Evolutionary conservation across 2,113 vertebrate species (phyloP), one percentile per base, ranked within the genome.

Genomic region (Brachypodius melanocephalos): DNA sequence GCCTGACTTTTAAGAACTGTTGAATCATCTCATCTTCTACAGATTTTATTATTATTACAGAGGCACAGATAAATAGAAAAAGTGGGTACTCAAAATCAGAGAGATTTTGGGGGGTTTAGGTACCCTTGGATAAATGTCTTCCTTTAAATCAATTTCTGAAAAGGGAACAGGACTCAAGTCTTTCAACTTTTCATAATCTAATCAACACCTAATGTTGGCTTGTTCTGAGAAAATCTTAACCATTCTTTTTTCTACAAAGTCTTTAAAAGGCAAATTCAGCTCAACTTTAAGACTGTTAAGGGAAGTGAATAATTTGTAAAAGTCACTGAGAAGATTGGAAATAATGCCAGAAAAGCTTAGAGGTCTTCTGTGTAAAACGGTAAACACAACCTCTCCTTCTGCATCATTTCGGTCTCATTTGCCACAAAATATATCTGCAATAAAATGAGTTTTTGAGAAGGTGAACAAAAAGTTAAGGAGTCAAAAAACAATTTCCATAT

Each of bases 391-490:
- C 65, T 75, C 65, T 89, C 34, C 38, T 89, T 42, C 77, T 68
- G 28, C 42, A 76, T 72, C 17, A 2, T 67, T 83, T 89, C 77
- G 21, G 28, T 63, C 57, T 87, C 69, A 25, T 59, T 46, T 78
- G 42, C 49, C 21, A 58, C 57, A 77, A 77, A 82, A 79, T 68
- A 45, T 14, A 38, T 78, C 31, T 81, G 66, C 79, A 89, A 65
- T 76, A 68, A 89, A 85, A 82, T 55, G 12, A 67, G 24, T 88
- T 85, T 26, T 51, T 78, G 43, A 90, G 65, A 81, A 65, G 62
- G 83, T 68, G 57, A 89, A 89, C 52, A 91, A 87, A 93, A 92
- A 77, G 25, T 85, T 85, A 89, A 10, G 8, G 54, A 95, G 58
- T 58, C 55, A 62, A 66, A 92, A 82, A 45, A 12, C 32, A 85